These are phyloP conservation scores for Lepilemur ruficaudatus DNA, from an alignment of 2,797 vertebrate species.

Conservation along the genomic window DNA sequence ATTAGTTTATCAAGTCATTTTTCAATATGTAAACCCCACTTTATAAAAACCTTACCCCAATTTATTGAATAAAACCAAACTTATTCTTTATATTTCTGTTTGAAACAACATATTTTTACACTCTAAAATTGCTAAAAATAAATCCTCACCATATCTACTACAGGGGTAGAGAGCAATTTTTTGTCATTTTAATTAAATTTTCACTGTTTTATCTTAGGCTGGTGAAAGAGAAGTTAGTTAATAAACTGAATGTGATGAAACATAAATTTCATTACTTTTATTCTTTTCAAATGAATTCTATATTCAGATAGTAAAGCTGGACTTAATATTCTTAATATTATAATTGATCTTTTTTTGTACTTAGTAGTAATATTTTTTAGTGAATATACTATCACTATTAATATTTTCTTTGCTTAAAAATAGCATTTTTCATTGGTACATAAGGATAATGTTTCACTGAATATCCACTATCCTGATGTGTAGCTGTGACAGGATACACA, in stretches of 20 bases:
- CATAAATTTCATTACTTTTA: background rate
- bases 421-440: background rate
- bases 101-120: background rate
- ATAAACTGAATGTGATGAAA: background rate
- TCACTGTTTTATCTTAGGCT: background rate
- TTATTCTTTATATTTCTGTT: background rate
- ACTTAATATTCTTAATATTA: background rate
- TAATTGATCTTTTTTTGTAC: background rate
- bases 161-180: background rate
- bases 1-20: conserved; percentile 8
- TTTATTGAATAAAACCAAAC: background rate
- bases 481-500: background rate
- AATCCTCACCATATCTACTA: background rate
- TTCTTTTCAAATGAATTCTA: background rate
- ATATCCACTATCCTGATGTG: background rate
- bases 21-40: background rate
- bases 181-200: background rate
- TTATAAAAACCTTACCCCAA: background rate
- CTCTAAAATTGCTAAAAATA: background rate
- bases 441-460: background rate
- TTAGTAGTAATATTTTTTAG: background rate
- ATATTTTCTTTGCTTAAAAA: background rate
- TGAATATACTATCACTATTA: background rate
- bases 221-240: background rate
- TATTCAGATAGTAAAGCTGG: background rate